Conservation (phyloP, 2,797 vertebrate species). For the Cygnus olor region DNA sequence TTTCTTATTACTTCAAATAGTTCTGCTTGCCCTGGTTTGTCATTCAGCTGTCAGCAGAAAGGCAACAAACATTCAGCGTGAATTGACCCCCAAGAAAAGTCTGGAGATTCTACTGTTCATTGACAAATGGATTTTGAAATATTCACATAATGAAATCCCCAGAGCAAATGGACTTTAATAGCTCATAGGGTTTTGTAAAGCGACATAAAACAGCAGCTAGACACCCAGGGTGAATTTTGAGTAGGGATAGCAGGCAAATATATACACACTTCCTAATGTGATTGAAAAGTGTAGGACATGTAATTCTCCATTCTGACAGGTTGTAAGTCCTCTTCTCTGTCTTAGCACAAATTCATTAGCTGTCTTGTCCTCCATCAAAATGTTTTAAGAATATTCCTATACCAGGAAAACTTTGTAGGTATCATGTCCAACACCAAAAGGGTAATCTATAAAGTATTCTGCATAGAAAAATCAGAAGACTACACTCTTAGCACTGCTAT, state of each 20-base stretch:
- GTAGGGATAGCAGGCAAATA: not conserved
- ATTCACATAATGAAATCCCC: conserved; percentile 47
- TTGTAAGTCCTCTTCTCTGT: not conserved
- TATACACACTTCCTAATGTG: not conserved
- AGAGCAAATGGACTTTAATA: conserved; percentile 12
- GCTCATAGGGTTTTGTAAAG: not conserved
- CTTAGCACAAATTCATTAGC: not conserved
- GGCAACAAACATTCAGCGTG: conserved; percentile 10
- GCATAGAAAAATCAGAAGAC: not conserved
- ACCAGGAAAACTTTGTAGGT: not conserved
- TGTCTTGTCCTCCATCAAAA: not conserved
- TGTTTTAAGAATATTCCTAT: not conserved
- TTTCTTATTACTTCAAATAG: conserved; percentile 31
- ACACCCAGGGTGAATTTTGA: conserved; percentile 24
- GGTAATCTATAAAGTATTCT: not conserved
- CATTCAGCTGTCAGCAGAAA: conserved; percentile 50
- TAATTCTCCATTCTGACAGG: not conserved
- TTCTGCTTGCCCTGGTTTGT: conserved; percentile 29
- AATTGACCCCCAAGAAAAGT: conserved; percentile 46
- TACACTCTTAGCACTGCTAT: not conserved
- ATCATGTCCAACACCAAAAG: not conserved
- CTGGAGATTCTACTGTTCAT: not conserved
- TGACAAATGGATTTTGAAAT: conserved; percentile 57
- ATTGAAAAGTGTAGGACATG: conserved; percentile 10
- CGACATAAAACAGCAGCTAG: not conserved